phyloP scores from a whole-genome alignment of 2,888 invertebrate genomes.

The Morinoia aosen region DNA sequence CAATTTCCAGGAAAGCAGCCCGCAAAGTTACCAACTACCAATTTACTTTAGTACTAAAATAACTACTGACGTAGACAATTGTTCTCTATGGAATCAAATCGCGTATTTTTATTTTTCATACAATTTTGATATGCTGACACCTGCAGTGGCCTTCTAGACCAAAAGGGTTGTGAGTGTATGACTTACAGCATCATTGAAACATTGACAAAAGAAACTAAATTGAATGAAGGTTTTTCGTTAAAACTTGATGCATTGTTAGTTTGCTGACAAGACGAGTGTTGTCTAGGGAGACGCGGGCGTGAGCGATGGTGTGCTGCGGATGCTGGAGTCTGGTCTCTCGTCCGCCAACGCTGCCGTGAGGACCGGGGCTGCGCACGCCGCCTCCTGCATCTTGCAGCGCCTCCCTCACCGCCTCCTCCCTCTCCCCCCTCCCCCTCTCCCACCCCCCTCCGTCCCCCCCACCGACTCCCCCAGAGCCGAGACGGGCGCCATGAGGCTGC shows the following conservation, averaged over 20 bases:
- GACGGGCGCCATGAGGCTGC: background rate
- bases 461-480: constrained; percentile 22
- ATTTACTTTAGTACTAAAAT: too few species aligned
- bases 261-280: background rate
- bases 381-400: constrained; percentile 78
- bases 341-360: constrained; percentile 78
- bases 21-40: too few species aligned
- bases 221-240: background rate
- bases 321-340: constrained; percentile 77
- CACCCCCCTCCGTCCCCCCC: background rate
- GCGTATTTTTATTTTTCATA: too few species aligned
- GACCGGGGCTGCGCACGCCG: constrained; percentile 78
- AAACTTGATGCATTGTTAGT: background rate
- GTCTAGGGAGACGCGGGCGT: background rate
- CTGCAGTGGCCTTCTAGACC: background rate
- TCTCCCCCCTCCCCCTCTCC: background rate
- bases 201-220: background rate
- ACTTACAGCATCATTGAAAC: too few species aligned
- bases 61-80: too few species aligned
- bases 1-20: too few species aligned
- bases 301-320: constrained; percentile 76
- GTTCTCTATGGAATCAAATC: too few species aligned
- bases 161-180: too few species aligned
- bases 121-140: too few species aligned
- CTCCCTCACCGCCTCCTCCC: constrained; percentile 62